phyloP scores from a whole-genome alignment of 2,797 vertebrate species.

The Uromys caudimaculatus region DNA sequence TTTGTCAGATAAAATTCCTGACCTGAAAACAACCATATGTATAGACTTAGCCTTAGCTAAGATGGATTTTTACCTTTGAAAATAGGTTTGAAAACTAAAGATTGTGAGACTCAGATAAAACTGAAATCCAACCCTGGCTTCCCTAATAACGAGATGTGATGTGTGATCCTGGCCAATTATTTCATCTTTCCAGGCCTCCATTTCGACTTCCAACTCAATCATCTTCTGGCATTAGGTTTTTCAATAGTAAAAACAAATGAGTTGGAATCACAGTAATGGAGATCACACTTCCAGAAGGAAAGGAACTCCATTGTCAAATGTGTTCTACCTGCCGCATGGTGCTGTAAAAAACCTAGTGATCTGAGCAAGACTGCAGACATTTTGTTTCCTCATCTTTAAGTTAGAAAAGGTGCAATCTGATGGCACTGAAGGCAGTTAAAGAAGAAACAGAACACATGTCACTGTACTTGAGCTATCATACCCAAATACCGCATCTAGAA shows the following conservation, averaged over 20 bases:
- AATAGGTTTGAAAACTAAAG: constrained; percentile 68
- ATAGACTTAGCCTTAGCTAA: constrained; percentile 41
- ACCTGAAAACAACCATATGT: constrained; percentile 59
- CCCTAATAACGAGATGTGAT: constrained; percentile 11
- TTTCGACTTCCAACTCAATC: constrained; percentile 31
- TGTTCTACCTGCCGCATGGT: neutral
- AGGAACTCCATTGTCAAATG: neutral
- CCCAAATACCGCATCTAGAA: neutral
- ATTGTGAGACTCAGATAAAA: constrained; percentile 34
- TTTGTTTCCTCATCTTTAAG: neutral
- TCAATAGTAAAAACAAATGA: constrained; percentile 11
- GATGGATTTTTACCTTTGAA: constrained; percentile 45
- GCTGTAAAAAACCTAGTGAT: neutral
- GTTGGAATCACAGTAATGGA: constrained; percentile 1
- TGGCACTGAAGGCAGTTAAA: neutral
- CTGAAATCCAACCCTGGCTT: constrained; percentile 58
- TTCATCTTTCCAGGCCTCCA: constrained; percentile 8
- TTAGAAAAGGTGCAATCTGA: neutral
- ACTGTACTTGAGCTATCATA: neutral
- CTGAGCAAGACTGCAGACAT: neutral
- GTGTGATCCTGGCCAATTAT: constrained; percentile 35
- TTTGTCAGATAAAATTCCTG: constrained; percentile 54
- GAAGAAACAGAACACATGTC: neutral
- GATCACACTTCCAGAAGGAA: neutral
- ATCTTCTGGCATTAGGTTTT: constrained; percentile 30